Conservation (phyloP, 2,113 vertebrate species). For the Chaetodon auriga region DNA sequence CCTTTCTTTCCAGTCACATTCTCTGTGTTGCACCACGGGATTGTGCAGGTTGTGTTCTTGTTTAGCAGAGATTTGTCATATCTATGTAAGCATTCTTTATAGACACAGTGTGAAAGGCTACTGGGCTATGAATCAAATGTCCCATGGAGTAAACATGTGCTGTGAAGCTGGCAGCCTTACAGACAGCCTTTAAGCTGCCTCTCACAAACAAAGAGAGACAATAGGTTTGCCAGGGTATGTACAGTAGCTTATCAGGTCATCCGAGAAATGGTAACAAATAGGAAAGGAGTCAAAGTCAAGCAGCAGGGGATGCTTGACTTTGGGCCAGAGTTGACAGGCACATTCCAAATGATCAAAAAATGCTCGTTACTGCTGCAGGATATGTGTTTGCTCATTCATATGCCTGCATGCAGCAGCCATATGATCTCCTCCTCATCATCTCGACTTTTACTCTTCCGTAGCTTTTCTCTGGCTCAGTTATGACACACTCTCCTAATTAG, state of each 20-base stretch:
- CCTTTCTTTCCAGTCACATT: constrained; percentile 2
- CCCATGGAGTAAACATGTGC: constrained; percentile 67
- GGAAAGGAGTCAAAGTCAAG: constrained; percentile 15
- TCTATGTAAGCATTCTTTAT: constrained; percentile 59
- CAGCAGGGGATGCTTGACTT: neutral
- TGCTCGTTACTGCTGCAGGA: neutral
- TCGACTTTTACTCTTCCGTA: constrained; percentile 19
- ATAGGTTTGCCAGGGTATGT: constrained; percentile 22
- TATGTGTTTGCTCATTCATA: neutral
- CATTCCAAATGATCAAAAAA: neutral
- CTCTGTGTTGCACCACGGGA: constrained; percentile 12
- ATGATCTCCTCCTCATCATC: constrained; percentile 23
- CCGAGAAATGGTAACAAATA: constrained; percentile 17
- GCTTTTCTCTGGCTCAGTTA: constrained; percentile 28
- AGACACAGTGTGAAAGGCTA: constrained; percentile 57
- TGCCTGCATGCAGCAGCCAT: constrained; percentile 5
- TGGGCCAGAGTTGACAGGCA: neutral
- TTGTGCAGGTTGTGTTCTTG: constrained; percentile 48
- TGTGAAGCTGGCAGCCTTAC: constrained; percentile 59
- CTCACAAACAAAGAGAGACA: constrained; percentile 32
- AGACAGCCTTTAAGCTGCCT: constrained; percentile 49
- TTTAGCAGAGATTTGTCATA: constrained; percentile 60
- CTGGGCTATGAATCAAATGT: constrained; percentile 69
- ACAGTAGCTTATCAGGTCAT: constrained; percentile 8
- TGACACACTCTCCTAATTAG: constrained; percentile 66